Evolutionary conservation across 2,888 invertebrate genomes (phyloP).

Genomic region (Cosmia trapezina): DNA sequence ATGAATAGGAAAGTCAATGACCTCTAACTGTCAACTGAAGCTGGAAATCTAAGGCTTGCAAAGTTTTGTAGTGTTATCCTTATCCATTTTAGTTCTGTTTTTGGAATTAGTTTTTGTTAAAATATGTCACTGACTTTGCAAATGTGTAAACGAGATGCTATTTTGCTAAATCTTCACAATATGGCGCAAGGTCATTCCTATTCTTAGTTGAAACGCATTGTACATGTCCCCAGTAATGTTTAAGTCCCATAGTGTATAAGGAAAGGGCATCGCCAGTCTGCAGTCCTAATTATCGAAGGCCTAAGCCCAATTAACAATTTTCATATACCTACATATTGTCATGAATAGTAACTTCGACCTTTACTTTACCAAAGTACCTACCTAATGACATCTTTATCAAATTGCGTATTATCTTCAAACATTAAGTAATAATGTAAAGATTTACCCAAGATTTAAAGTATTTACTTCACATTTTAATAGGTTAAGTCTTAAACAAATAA

Average conservation of each 20-base stretch:
- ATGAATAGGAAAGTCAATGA: too few species aligned
- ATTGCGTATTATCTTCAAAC: conserved; percentile 11
- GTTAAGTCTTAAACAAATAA: conserved; percentile 36
- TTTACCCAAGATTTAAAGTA: conserved; percentile 2
- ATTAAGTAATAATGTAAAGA: conserved; percentile 12
- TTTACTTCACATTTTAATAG: conserved; percentile 26
- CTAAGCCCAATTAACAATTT: neutral
- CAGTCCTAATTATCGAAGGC: neutral
- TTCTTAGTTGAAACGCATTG: too few species aligned
- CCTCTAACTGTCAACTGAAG: too few species aligned
- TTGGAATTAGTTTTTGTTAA: too few species aligned
- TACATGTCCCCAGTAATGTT: too few species aligned
- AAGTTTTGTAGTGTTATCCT: too few species aligned
- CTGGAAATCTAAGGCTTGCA: too few species aligned
- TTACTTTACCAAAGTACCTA: neutral
- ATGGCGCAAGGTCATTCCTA: too few species aligned
- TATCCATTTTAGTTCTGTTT: too few species aligned
- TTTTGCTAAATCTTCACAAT: too few species aligned
- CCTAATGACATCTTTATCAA: conserved; percentile 7
- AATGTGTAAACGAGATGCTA: too few species aligned
- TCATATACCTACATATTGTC: neutral
- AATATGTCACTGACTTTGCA: too few species aligned
- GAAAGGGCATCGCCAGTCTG: neutral
- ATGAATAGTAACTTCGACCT: conserved; percentile 6
- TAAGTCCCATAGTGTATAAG: neutral